These are phyloP conservation scores for Drosophila parvula DNA, from an alignment of 1,140 invertebrate genomes.

Conservation along the genomic window DNA sequence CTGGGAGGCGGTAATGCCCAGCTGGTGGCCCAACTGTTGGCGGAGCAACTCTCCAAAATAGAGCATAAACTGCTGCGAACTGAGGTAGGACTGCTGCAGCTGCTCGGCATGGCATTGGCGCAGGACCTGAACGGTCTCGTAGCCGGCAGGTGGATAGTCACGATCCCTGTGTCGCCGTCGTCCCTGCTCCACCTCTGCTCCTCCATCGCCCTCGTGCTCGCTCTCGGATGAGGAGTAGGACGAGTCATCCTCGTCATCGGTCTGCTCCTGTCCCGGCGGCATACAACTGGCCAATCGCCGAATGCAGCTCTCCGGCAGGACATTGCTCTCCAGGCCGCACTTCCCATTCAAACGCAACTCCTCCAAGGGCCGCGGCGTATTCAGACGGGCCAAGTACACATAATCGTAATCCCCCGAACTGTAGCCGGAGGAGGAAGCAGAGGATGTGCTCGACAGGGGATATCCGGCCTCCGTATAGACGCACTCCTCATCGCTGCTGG, in stretches of 20 bases:
- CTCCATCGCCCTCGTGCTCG: constrained; percentile 74
- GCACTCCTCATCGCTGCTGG: constrained; percentile 21
- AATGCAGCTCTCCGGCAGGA: constrained; percentile 68
- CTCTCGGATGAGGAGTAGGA: constrained; percentile 61
- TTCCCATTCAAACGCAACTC: constrained; percentile 46
- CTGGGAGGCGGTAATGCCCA: constrained; percentile 85
- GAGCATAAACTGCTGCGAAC: constrained; percentile 86
- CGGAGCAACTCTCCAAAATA: constrained; percentile 87
- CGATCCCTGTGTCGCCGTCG: constrained; percentile 56
- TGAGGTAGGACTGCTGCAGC: constrained; percentile 85
- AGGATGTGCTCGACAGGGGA: background rate
- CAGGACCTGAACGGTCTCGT: constrained; percentile 68
- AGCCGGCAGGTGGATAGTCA: constrained; percentile 33
- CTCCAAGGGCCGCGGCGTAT: constrained; percentile 64
- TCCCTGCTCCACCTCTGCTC: constrained; percentile 76
- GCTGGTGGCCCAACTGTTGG: constrained; percentile 84
- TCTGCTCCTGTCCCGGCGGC: constrained; percentile 60
- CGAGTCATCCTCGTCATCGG: constrained; percentile 67
- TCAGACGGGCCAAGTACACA: constrained; percentile 66
- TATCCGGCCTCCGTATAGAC: constrained; percentile 53
- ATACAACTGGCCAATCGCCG: constrained; percentile 60
- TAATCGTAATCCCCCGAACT: constrained; percentile 76
- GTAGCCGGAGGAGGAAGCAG: constrained; percentile 63
- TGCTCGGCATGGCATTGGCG: constrained; percentile 79
- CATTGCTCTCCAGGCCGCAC: constrained; percentile 46